These are phyloP conservation scores for Cynodonichthys magdalenae DNA, from an alignment of 2,797 vertebrate genomes.

Conservation along the genomic window DNA sequence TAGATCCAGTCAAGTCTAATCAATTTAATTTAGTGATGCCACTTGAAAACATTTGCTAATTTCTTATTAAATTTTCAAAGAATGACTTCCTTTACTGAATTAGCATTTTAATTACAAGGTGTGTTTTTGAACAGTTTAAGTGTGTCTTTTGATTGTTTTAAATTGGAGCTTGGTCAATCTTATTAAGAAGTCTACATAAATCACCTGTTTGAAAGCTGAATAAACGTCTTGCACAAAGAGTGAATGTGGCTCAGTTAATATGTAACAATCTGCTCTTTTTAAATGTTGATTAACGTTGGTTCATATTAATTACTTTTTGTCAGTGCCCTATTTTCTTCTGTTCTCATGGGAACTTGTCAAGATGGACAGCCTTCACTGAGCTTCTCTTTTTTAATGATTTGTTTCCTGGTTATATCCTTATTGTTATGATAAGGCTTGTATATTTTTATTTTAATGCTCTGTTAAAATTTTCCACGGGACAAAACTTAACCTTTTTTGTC, in stretches of 20 bases:
- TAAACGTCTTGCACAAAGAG: constrained; percentile 13
- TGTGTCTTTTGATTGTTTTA: constrained; percentile 39
- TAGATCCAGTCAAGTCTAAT: constrained; percentile 17
- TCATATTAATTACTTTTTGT: neutral
- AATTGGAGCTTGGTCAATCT: constrained; percentile 28
- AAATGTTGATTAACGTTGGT: constrained; percentile 23
- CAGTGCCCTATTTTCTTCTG: neutral
- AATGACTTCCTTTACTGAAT: constrained; percentile 63
- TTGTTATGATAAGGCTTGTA: neutral
- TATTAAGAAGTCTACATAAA: constrained; percentile 30
- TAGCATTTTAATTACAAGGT: constrained; percentile 75
- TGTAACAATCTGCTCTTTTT: constrained; percentile 22
- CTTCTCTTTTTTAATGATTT: neutral
- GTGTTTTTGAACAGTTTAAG: constrained; percentile 26
- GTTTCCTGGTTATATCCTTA: constrained; percentile 10
- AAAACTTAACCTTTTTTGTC: too few species aligned
- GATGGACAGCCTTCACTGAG: neutral
- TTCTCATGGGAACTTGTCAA: neutral
- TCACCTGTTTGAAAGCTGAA: constrained; percentile 21
- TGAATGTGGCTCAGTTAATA: constrained; percentile 15
- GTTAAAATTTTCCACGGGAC: too few species aligned
- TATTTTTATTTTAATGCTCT: too few species aligned
- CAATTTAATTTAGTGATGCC: constrained; percentile 27
- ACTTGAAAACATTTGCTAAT: constrained; percentile 42
- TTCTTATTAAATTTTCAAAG: constrained; percentile 55